Base-by-base conservation (phyloP, 2,113 vertebrate species). In the Polyodon spathula region DNA sequence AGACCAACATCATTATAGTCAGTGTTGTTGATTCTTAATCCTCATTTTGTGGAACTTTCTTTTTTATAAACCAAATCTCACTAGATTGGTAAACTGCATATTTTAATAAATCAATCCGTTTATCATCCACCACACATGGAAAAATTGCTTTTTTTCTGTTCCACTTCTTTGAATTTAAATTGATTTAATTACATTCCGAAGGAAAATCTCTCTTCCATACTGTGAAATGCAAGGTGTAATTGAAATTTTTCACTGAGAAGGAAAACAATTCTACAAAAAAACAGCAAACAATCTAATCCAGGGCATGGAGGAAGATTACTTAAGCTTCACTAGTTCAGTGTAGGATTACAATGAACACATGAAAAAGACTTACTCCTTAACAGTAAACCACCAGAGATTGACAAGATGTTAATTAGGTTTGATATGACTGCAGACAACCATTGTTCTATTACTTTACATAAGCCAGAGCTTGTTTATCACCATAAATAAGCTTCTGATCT, bases 21-120 rank as follows among this genome's bases (percentile, higher is more conserved):
- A 39, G 14, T 41, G 12, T 48, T 61, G 51, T 60, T 39, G 27
- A 27, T 9, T 14, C 57, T 54, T 53, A 41, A 53, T 60, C 44
- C 48, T 53, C 37, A 40, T 61, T 61, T 61, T 41, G 6, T 41
- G 43, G 48, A 39, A 50, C 15, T 41, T 27, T 27, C 27, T 27
- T 27, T 27, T 27, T 27, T 27, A 27, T 27, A 65, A 72, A 66
- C 68, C 72, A 66, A 54, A 37, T 43, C 56, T 42, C 37, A 7
- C 46, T 7, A 16, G 50, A 46, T 46, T 37, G 27, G 43, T 41
- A 54, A 41, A 16, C 37, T 42, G 60, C 58, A 60, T 58, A 66
- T 72, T 68, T 68, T 63, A 65, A 72, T 70, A 72, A 70, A 68
- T 65, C 58, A 42, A 64, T 68, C 40, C 51, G 11, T 63, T 74